These are phyloP conservation scores for Stichopus horrens DNA, from an alignment of 53 echinoderm and acorn worm species.

Conservation along the genomic window DNA sequence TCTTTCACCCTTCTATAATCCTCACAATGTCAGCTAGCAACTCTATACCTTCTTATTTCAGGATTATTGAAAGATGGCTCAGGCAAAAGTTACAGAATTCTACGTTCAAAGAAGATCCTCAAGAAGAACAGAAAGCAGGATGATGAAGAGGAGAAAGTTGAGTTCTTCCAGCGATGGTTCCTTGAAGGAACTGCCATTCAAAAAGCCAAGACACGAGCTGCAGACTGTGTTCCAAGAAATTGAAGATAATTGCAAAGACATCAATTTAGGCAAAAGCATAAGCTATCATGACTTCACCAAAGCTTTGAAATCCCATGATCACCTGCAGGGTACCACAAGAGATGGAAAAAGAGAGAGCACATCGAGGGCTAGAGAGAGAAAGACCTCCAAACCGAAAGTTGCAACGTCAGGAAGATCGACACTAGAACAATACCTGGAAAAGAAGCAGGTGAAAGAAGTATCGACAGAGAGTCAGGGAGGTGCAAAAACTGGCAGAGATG, in stretches of 20 bases:
- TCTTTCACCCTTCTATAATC: too few species aligned
- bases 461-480: background rate
- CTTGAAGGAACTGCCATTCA: background rate
- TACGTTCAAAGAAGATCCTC: conserved; percentile 65
- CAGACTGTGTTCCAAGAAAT: conserved; percentile 1
- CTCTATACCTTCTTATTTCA: background rate
- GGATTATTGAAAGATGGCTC: conserved; percentile 62
- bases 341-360: background rate
- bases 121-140: background rate
- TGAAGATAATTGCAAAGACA: background rate
- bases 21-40: too few species aligned
- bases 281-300: conserved; percentile 28
- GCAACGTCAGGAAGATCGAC: background rate
- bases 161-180: conserved; percentile 17
- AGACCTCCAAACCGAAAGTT: background rate
- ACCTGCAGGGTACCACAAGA: background rate
- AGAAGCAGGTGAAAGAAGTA: background rate
- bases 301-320: background rate
- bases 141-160: conserved; percentile 34
- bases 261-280: background rate
- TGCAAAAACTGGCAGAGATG: background rate
- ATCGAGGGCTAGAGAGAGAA: background rate
- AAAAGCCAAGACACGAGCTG: background rate
- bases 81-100: conserved; percentile 81
- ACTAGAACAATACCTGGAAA: conserved; percentile 3